phyloP scores from a whole-genome alignment of 2,888 invertebrate species.

The Drosophila mimica region DNA sequence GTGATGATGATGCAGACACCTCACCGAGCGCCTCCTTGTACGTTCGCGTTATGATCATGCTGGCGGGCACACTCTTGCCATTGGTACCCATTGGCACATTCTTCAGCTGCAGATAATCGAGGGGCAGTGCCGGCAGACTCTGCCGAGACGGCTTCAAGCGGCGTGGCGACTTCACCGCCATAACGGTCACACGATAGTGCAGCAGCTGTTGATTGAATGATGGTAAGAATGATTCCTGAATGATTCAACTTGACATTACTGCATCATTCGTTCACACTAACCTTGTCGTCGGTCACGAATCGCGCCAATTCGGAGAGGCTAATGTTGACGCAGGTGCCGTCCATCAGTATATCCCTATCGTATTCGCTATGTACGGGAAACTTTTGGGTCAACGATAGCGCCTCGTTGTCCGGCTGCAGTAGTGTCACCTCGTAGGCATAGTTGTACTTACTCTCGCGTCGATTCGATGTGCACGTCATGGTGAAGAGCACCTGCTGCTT shows the following conservation, averaged over 20 bases:
- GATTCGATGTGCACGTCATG: constrained; percentile 83
- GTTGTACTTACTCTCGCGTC: constrained; percentile 79
- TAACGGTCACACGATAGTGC: constrained; percentile 79
- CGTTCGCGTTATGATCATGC: constrained; percentile 81
- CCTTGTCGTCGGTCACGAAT: constrained; percentile 81
- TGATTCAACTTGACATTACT: not conserved
- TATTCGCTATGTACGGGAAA: constrained; percentile 84
- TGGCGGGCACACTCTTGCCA: constrained; percentile 80
- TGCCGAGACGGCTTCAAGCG: constrained; percentile 61
- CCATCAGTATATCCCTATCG: constrained; percentile 83
- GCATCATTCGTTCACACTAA: constrained; percentile 40
- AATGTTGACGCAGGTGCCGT: constrained; percentile 83
- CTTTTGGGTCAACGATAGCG: constrained; percentile 83
- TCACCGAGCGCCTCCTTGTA: constrained; percentile 61
- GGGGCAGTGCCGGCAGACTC: constrained; percentile 60
- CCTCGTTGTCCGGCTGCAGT: constrained; percentile 81
- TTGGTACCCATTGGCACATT: constrained; percentile 76
- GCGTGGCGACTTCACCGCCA: constrained; percentile 79
- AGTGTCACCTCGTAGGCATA: constrained; percentile 84
- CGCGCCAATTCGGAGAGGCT: constrained; percentile 78
- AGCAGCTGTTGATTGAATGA: constrained; percentile 64
- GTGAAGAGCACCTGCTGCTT: constrained; percentile 82
- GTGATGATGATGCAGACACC: constrained; percentile 6
- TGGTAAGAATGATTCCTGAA: not conserved
- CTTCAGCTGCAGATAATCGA: constrained; percentile 75